Conservation (phyloP, 2,888 invertebrate species). For the Disparrhopalites patrizii region DNA sequence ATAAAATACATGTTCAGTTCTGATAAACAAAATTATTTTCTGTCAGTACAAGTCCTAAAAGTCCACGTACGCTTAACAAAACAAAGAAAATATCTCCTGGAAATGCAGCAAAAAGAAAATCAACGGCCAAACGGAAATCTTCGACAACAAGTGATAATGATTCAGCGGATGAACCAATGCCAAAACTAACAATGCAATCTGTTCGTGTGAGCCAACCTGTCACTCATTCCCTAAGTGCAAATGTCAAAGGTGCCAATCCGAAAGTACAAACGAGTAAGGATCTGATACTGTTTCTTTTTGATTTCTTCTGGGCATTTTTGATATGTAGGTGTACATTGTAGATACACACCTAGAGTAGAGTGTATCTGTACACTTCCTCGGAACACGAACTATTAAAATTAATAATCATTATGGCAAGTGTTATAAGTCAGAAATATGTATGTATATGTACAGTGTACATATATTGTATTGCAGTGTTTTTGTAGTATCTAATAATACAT, state of each 20-base stretch:
- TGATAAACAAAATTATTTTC: background rate
- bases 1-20: background rate
- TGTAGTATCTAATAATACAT: too few species aligned
- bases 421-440: too few species aligned
- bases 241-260: background rate
- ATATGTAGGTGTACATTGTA: too few species aligned
- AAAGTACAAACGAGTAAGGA: background rate
- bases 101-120: background rate
- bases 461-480: too few species aligned
- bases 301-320: too few species aligned
- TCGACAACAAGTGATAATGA: conserved; percentile 2
- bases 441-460: too few species aligned
- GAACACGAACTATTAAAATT: too few species aligned
- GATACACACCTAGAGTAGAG: too few species aligned
- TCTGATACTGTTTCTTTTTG: too few species aligned
- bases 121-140: background rate
- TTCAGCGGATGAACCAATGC: background rate
- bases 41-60: background rate
- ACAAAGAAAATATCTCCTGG: background rate
- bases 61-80: background rate
- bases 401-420: too few species aligned
- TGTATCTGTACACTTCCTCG: too few species aligned
- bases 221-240: conserved; percentile 1
- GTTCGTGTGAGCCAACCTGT: background rate
- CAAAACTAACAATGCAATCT: conserved; percentile 1